A percentile compares a stretch with the other conserved stretches of the same genome.
Evolutionary conservation across 1,140 invertebrate genomes (phyloP).

Genomic region (Atta texana): DNA sequence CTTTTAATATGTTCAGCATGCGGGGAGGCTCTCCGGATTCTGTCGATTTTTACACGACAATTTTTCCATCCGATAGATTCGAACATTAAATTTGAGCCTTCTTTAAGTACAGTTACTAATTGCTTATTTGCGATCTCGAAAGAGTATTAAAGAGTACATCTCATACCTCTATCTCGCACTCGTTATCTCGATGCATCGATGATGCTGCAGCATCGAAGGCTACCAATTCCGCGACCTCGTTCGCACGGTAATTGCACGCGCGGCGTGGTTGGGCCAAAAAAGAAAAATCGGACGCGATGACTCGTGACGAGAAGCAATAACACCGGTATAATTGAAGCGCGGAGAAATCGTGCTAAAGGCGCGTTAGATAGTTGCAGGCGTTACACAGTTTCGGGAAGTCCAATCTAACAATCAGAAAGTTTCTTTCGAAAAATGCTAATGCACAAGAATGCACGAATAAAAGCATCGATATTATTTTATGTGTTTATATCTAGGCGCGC

Average conservation of each 20-base stretch:
- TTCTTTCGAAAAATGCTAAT: background rate
- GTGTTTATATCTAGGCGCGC: background rate
- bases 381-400: background rate
- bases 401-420: no score
- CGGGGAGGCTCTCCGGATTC: background rate
- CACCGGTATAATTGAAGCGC: conserved; percentile 30
- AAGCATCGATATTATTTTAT: background rate
- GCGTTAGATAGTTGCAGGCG: conserved; percentile 3
- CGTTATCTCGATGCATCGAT: background rate
- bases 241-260: conserved; percentile 61
- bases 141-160: background rate
- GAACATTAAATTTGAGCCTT: background rate
- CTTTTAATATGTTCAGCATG: conserved; percentile 3
- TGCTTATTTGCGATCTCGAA: background rate
- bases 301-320: conserved; percentile 42
- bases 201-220: background rate
- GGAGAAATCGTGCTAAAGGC: conserved; percentile 38
- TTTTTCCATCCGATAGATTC: background rate
- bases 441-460: background rate
- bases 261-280: conserved; percentile 25
- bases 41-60: background rate
- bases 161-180: background rate
- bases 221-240: conserved; percentile 45
- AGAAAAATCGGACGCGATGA: conserved; percentile 54
- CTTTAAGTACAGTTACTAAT: background rate